phyloP scores from a whole-genome alignment of 2,113 vertebrate genomes.

The Mastomys natalensis region DNA sequence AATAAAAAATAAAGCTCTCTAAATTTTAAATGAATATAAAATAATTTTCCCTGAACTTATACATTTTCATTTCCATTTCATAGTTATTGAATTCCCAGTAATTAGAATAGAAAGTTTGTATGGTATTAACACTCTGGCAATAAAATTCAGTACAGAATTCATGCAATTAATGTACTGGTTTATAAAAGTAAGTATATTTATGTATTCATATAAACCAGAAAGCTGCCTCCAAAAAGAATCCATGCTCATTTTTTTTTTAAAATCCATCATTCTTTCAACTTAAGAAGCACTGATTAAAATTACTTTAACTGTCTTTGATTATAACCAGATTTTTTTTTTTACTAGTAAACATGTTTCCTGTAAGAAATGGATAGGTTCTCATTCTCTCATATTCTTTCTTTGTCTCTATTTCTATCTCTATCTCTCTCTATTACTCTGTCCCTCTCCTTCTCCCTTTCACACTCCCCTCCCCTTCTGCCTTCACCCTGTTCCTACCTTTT shows the following conservation, averaged over 20 bases:
- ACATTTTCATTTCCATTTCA: constrained; percentile 12
- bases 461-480: too few relatives aligned
- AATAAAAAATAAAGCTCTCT: constrained; percentile 12
- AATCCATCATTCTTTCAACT: not conserved
- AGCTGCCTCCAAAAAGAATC: not conserved
- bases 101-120: constrained; percentile 27
- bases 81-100: constrained; percentile 11
- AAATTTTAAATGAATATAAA: constrained; percentile 25
- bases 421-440: too few relatives aligned
- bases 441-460: too few relatives aligned
- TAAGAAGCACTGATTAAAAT: constrained; percentile 37
- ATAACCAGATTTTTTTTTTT: constrained; percentile 42
- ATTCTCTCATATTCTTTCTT: too few relatives aligned
- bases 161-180: not conserved
- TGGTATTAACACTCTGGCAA: not conserved
- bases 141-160: not conserved
- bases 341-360: constrained; percentile 33
- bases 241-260: not conserved
- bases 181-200: not conserved
- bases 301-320: constrained; percentile 41
- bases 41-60: constrained; percentile 14
- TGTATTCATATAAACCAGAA: constrained; percentile 11
- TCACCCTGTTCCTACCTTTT: too few relatives aligned
- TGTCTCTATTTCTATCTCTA: too few relatives aligned
- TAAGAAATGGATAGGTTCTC: not conserved